A percentile compares a stretch with the other conserved stretches of the same genome.
Conservation (phyloP, 2,113 vertebrate genomes). For the Cynopterus brachyotis region DNA sequence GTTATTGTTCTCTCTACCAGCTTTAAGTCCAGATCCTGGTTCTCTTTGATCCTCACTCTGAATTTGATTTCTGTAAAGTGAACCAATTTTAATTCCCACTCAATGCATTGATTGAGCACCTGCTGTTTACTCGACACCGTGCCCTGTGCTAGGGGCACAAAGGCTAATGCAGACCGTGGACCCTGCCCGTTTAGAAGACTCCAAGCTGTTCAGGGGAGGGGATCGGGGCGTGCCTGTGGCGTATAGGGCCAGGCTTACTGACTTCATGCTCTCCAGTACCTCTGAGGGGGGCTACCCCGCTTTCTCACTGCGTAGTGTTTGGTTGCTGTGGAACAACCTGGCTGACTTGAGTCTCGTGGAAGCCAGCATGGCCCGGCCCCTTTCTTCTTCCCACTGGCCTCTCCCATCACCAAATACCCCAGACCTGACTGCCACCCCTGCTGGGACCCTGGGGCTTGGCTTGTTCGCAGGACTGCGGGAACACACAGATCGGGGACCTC, state of each 20-base stretch:
- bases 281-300: background rate
- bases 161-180: background rate
- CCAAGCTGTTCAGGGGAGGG: fast-evolving
- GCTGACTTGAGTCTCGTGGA: background rate
- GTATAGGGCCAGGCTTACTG: background rate
- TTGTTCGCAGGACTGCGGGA: background rate
- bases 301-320: background rate
- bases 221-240: fast-evolving
- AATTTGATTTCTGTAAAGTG: slow-evolving; percentile 9
- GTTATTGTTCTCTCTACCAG: background rate
- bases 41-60: background rate
- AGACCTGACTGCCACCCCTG: too few relatives aligned
- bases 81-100: background rate
- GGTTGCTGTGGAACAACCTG: background rate
- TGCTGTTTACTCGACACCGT: background rate
- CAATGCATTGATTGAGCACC: background rate
- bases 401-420: background rate
- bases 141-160: background rate
- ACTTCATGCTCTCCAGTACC: background rate
- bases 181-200: background rate
- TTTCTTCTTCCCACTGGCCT: background rate
- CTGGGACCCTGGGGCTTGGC: background rate
- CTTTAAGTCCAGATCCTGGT: background rate
- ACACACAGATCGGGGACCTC: background rate
- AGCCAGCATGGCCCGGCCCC: background rate